phyloP scores from a whole-genome alignment of 2,113 vertebrate genomes.

The Menidia beryllina region DNA sequence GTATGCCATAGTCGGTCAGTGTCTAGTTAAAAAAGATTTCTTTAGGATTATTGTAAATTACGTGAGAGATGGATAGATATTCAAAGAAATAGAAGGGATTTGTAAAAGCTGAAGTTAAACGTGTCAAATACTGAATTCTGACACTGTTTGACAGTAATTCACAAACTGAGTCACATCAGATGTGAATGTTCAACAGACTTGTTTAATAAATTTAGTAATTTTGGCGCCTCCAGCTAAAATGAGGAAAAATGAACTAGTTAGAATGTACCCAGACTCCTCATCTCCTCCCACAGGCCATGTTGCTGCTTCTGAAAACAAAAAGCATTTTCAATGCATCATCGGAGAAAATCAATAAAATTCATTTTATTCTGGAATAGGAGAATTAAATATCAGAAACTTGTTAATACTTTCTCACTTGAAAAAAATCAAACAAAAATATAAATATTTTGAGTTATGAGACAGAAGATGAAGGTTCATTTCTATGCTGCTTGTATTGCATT shows the following conservation, averaged over 20 bases:
- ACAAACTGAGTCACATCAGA: not conserved
- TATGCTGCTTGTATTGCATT: not conserved
- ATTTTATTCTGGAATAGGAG: not conserved
- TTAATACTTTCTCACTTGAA: no score
- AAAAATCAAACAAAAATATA: no score
- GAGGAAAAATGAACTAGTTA: not conserved
- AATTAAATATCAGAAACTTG: not conserved
- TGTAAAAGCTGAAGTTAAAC: slow-evolving; percentile 7
- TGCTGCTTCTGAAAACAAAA: not conserved
- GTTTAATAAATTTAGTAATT: not conserved
- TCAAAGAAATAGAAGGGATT: not conserved
- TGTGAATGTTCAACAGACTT: not conserved
- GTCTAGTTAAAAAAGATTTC: slow-evolving; percentile 28
- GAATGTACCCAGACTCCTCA: not conserved
- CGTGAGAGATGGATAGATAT: slow-evolving; percentile 1
- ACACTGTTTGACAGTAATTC: slow-evolving; percentile 20
- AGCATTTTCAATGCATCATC: not conserved
- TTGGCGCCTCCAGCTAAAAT: not conserved
- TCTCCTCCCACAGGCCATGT: not conserved
- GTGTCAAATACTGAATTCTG: not conserved
- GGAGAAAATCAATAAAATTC: slow-evolving; percentile 1
- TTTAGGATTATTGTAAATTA: slow-evolving; percentile 26
- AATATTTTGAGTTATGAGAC: not conserved
- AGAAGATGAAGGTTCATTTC: slow-evolving; percentile 15
- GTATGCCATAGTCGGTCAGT: slow-evolving; percentile 16